Evolutionary conservation across 2,888 invertebrate species (phyloP), one percentile per base, ranked within the genome.

Genomic region (Volucella inanis): DNA sequence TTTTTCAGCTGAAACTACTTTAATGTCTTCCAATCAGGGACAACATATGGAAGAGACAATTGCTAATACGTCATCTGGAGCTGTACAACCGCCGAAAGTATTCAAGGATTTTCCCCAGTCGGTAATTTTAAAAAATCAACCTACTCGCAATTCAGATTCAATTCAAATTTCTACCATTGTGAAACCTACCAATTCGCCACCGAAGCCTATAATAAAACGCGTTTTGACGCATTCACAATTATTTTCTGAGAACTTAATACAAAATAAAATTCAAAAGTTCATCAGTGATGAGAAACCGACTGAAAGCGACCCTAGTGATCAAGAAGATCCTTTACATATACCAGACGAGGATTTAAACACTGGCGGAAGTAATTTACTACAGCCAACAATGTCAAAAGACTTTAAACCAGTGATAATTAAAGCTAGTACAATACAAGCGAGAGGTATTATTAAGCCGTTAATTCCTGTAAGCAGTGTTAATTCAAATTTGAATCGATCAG

Each of bases 311-410:
- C 8, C 4, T 11, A 54, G 15, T 41, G 4, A 39, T 0, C 61
- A 68, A 54, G 14, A 6, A 15, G 84, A 84, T 55, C 75, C 84
- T 11, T 52, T 84, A 14, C 43, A 62, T 3, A 80, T 84, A 45
- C 11, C 55, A 0, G 65, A 65, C 10, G 70, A 50, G 9, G 9
- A 54, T 0, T 12, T 61, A 49, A 31, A 71, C 10, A 59, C 12
- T 38, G 9, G 10, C 10, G 11, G 39, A 2, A 22, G 31, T 22
- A 47, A 31, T 43, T 45, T 62, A 59, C 15, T 39, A 1, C 70
- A 61, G 12, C 22, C 54, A 9, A 71, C 75, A 18, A 8, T 75
- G 8, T 14, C 64, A 1, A 74, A 70, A 45, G 83, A 70, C 3
- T 38, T 84, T 0, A 78, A 70, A 10, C 65, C 57, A 9, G 41